These are phyloP conservation scores for Jacana jacana DNA, from an alignment of 2,113 vertebrate genomes.

Conservation along the genomic window DNA sequence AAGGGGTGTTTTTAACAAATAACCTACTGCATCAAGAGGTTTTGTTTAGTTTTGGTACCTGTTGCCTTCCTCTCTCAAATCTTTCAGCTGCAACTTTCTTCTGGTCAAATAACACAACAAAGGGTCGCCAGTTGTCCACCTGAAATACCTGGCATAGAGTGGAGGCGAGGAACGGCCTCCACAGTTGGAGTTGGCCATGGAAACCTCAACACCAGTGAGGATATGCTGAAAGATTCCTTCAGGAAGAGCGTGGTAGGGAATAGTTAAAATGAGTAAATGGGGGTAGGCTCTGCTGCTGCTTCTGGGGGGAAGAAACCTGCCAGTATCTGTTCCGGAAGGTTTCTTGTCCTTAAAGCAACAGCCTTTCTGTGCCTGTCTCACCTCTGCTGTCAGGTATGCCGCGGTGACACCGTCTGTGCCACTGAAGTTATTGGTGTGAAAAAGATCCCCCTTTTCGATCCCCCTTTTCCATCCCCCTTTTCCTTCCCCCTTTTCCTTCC, in stretches of 20 bases:
- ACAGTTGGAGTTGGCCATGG: rapidly evolving
- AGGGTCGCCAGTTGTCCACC: not conserved
- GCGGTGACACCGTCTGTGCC: not conserved
- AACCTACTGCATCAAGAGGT: not conserved
- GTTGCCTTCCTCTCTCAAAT: rapidly evolving
- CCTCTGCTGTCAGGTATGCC: not conserved
- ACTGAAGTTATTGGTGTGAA: not conserved
- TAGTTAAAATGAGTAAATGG: rapidly evolving
- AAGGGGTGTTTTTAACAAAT: not conserved
- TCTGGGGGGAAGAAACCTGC: not conserved
- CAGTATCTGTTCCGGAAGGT: not conserved
- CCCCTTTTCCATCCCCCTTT: no score
- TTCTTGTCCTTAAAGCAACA: not conserved
- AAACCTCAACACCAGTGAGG: not conserved
- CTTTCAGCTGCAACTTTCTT: not conserved
- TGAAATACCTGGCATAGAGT: not conserved
- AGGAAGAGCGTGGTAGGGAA: rapidly evolving
- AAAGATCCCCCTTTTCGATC: no score
- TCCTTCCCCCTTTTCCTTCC: no score
- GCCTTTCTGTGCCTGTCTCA: not conserved
- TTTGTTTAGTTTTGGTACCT: not conserved
- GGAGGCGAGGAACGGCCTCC: not conserved
- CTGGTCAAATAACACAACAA: not conserved
- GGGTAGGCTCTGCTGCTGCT: not conserved
- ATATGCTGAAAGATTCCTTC: not conserved